phyloP scores from a whole-genome alignment of 2,797 vertebrate genomes.

The Amniataba percoides region DNA sequence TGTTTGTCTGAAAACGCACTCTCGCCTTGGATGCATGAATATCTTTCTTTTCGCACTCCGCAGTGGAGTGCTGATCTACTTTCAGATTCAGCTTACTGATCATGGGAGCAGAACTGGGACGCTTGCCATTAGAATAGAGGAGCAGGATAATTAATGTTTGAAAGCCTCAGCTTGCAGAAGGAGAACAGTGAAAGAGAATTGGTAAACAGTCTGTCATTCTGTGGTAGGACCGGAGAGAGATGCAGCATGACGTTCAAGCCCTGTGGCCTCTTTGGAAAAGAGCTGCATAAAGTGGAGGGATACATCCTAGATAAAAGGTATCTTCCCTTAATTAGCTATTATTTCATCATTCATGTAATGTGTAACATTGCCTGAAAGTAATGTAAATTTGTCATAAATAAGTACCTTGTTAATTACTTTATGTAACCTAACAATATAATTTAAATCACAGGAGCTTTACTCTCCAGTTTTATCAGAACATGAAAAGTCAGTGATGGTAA shows the following conservation, averaged over 20 bases:
- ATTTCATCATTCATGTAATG: slow-evolving; percentile 10
- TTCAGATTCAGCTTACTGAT: slow-evolving; percentile 68
- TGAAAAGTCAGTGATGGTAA: not conserved
- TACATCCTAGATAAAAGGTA: slow-evolving; percentile 99
- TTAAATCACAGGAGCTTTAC: not conserved
- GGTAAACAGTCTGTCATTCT: slow-evolving; percentile 67
- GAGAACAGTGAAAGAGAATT: slow-evolving; percentile 61
- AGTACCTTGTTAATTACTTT: not conserved
- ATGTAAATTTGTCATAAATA: slow-evolving; percentile 7
- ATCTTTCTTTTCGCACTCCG: slow-evolving; percentile 16
- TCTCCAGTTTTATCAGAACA: not conserved
- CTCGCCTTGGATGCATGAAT: slow-evolving; percentile 4
- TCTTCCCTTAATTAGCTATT: slow-evolving; percentile 7
- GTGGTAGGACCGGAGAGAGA: slow-evolving; percentile 93
- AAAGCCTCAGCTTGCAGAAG: slow-evolving; percentile 55
- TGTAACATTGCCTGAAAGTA: slow-evolving; percentile 3
- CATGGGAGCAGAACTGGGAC: slow-evolving; percentile 69
- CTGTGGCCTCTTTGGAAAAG: slow-evolving; percentile 97
- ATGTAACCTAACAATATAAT: not conserved
- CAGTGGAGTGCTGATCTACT: slow-evolving; percentile 50
- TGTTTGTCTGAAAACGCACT: slow-evolving; percentile 11
- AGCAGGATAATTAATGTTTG: slow-evolving; percentile 69
- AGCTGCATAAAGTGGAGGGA: slow-evolving; percentile 98
- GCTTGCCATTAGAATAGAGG: slow-evolving; percentile 55
- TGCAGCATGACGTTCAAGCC: slow-evolving; percentile 95